These are phyloP conservation scores for Lamellibrachia columna DNA, from an alignment of 2,888 invertebrate genomes.

Conservation along the genomic window DNA sequence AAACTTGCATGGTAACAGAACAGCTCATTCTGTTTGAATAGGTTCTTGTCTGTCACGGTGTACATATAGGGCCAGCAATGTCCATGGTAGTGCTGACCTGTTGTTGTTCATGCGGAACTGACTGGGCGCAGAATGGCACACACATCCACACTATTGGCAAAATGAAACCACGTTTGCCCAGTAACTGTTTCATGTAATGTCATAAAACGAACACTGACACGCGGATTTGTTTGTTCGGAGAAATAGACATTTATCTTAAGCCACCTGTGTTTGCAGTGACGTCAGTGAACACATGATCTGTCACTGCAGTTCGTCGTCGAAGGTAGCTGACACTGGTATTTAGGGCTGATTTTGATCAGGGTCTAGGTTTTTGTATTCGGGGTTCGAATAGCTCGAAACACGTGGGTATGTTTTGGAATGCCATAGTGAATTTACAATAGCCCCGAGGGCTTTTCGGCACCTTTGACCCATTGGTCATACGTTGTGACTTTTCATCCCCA, in stretches of 20 bases:
- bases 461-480: background rate
- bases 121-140: background rate
- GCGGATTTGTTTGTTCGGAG: background rate
- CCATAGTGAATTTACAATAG: background rate
- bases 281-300: background rate
- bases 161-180: background rate
- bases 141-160: background rate
- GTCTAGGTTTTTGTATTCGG: background rate
- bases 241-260: background rate
- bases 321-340: background rate
- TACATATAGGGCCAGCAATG: too few relatives aligned
- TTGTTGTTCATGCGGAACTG: background rate
- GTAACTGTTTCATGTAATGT: background rate
- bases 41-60: too few relatives aligned
- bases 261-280: background rate
- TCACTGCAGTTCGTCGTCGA: background rate
- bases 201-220: background rate
- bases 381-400: too few relatives aligned
- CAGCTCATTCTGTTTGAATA: too few relatives aligned
- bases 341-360: background rate
- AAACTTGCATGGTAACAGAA: too few relatives aligned
- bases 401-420: background rate
- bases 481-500: background rate
- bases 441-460: background rate
- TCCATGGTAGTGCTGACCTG: background rate